A percentile compares a stretch with the other conserved stretches of the same genome.
Conservation (phyloP, 1,140 invertebrate species). For the Carposina sasakii region DNA sequence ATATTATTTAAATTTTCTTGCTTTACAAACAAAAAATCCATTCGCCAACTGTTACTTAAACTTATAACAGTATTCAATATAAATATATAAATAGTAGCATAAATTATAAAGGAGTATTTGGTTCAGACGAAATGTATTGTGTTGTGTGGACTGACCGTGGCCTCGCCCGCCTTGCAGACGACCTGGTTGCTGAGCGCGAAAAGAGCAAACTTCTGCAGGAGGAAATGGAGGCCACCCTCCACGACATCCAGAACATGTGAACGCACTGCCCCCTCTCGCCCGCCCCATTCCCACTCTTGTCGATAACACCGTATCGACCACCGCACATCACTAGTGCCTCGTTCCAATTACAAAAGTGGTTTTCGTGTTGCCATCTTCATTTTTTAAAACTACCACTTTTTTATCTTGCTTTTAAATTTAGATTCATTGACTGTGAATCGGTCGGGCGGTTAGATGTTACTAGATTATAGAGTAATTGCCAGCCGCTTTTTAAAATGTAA, state of each 20-base stretch:
- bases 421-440: constrained; percentile 28
- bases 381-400: no score
- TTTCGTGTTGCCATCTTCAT: no score
- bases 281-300: constrained; percentile 34
- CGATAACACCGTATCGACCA: constrained; percentile 21
- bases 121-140: constrained; percentile 22
- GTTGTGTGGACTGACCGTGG: constrained; percentile 58
- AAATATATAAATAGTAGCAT: constrained; percentile 11
- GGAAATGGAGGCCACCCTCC: constrained; percentile 99
- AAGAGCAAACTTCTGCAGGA: constrained; percentile 97
- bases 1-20: constrained; percentile 27
- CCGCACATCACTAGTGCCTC: constrained; percentile 20
- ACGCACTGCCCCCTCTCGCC: constrained; percentile 58
- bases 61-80: no score
- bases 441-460: constrained; percentile 55
- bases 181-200: constrained; percentile 94
- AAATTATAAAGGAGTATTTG: constrained; percentile 15
- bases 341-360: no score
- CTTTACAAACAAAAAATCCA: no score
- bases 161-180: constrained; percentile 84
- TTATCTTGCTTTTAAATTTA: no score
- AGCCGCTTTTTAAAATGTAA: constrained; percentile 63
- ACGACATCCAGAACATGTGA: constrained; percentile 99
- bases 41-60: no score
- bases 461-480: constrained; percentile 65